A percentile compares a stretch with the other conserved stretches of the same genome.
These are phyloP conservation scores for Drosophila kambysellisi DNA, from an alignment of 2,888 invertebrate species.

Conservation along the genomic window DNA sequence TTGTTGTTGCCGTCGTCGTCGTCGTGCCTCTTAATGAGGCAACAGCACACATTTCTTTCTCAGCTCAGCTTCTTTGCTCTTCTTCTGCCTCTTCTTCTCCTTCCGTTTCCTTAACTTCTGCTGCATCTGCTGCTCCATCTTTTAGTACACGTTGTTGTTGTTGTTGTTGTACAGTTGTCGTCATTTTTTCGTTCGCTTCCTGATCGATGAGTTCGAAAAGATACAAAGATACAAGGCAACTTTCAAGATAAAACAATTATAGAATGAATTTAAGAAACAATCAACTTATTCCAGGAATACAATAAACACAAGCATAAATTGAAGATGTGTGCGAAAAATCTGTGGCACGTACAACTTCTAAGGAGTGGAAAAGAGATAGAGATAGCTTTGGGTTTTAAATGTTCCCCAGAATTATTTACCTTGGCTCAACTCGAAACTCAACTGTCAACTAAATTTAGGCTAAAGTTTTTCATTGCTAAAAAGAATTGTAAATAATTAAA, in stretches of 20 bases:
- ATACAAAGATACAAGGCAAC: constrained; percentile 18
- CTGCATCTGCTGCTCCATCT: neutral
- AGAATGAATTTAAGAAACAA: neutral
- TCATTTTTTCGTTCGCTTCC: constrained; percentile 34
- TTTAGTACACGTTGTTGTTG: neutral
- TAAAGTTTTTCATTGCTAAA: neutral
- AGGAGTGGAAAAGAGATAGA: neutral
- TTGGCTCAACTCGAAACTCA: neutral
- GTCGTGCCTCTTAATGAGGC: constrained; percentile 26
- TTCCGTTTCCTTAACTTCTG: neutral
- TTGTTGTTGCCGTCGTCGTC: constrained; percentile 5
- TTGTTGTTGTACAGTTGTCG: constrained; percentile 62
- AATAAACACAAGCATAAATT: neutral
- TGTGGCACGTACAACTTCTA: neutral
- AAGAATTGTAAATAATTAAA: neutral
- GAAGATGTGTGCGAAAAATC: neutral
- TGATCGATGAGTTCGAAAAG: constrained; percentile 43
- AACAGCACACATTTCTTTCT: constrained; percentile 40
- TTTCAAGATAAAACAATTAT: neutral
- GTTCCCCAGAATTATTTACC: neutral
- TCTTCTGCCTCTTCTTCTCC: constrained; percentile 5
- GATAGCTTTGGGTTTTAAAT: neutral
- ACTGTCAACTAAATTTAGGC: neutral
- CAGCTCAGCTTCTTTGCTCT: constrained; percentile 8
- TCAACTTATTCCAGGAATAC: neutral